Conservation (phyloP, 1,140 invertebrate genomes). For the Bombus soroeensis region DNA sequence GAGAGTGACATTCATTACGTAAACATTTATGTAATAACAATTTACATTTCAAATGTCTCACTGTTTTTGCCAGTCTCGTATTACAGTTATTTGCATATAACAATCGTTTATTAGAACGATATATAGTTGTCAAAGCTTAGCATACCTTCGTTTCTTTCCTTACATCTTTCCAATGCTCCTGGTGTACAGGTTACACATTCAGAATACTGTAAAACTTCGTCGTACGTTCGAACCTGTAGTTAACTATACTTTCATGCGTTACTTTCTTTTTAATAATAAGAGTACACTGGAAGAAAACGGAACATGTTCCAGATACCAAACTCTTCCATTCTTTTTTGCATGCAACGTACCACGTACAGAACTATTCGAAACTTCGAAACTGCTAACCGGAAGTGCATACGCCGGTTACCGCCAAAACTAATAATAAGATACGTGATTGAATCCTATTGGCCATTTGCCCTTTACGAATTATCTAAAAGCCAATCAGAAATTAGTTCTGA, state of each 20-base stretch:
- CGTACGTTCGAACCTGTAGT: not conserved
- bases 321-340: not conserved
- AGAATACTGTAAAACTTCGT: not conserved
- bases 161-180: not conserved
- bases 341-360: not conserved
- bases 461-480: not conserved
- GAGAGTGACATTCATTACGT: not conserved
- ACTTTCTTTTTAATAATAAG: conserved; percentile 8
- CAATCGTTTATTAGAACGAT: not conserved
- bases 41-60: not conserved
- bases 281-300: not conserved
- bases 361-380: not conserved
- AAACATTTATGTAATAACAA: too few species aligned
- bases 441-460: not conserved
- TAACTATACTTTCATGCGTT: not conserved
- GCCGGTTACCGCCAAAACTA: not conserved
- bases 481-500: not conserved
- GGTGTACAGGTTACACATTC: not conserved
- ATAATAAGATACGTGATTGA: not conserved
- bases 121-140: not conserved
- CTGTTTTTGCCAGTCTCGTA: not conserved
- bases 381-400: not conserved
- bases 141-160: not conserved
- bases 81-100: too few species aligned
- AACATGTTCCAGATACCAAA: not conserved